Evolutionary conservation across 2,797 vertebrate species (phyloP).

Genomic region (Phrynocephalus vlangalii): DNA sequence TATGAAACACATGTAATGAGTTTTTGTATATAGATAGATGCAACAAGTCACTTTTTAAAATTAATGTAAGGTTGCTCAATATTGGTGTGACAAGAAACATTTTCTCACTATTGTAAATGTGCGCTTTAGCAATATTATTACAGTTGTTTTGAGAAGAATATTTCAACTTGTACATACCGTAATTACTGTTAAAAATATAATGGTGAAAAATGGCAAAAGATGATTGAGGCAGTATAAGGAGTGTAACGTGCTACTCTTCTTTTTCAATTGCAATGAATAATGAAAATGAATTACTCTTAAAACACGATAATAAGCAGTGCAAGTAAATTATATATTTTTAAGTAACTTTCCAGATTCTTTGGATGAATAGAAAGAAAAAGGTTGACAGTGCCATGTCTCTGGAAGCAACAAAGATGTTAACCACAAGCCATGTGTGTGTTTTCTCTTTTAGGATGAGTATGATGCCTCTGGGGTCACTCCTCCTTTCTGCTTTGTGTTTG

Average conservation of each 20-base stretch:
- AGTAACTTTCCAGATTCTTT: neutral
- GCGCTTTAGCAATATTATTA: neutral
- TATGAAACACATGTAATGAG: neutral
- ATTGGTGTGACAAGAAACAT: neutral
- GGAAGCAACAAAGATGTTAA: neutral
- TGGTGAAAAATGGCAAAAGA: neutral
- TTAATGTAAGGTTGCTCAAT: too few relatives aligned
- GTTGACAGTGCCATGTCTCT: neutral
- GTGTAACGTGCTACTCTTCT: neutral
- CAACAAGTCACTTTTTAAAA: too few relatives aligned
- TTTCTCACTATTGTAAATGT: neutral
- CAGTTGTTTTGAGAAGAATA: neutral
- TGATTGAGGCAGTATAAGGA: neutral
- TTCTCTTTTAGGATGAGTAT: constrained; percentile 82
- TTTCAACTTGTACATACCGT: neutral
- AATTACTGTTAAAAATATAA: neutral
- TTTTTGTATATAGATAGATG: neutral
- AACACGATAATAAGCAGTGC: neutral
- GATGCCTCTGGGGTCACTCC: constrained; percentile 86
- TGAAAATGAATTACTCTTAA: neutral
- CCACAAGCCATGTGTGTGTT: neutral
- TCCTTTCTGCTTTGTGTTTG: constrained; percentile 79
- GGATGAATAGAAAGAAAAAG: neutral
- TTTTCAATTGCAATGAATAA: neutral
- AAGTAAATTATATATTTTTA: neutral